A percentile compares a stretch with the other conserved stretches of the same genome.
phyloP scores from a whole-genome alignment of 2,113 vertebrate genomes.

The Miniopterus natalensis region DNA sequence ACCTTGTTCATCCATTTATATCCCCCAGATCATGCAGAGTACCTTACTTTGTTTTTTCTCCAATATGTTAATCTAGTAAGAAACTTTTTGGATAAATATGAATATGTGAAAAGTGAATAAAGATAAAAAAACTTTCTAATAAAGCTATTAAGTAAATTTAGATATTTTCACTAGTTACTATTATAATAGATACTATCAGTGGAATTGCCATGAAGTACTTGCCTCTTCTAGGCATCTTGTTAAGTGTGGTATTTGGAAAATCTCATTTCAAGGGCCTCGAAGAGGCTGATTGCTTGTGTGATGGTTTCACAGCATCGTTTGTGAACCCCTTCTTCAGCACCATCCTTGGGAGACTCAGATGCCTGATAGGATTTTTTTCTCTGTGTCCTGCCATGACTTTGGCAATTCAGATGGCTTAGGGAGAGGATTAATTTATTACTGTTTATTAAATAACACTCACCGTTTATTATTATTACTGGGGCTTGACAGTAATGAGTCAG shows the following conservation, averaged over 20 bases:
- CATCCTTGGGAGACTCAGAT: not conserved
- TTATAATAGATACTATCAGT: slow-evolving; percentile 24
- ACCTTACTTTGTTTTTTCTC: slow-evolving; percentile 10
- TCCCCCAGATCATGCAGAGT: not conserved
- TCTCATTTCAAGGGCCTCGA: not conserved
- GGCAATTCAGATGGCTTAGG: not conserved
- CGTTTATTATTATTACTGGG: slow-evolving; percentile 62
- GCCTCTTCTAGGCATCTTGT: not conserved
- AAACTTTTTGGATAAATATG: not conserved
- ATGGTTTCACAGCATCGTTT: not conserved
- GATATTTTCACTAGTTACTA: not conserved
- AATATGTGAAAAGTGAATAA: slow-evolving; percentile 8
- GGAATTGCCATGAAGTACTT: not conserved
- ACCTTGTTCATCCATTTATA: not conserved
- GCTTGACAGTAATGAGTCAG: slow-evolving; percentile 68
- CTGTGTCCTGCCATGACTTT: not conserved
- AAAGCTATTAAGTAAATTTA: slow-evolving; percentile 23
- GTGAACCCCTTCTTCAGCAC: not conserved
- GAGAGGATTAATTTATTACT: slow-evolving; percentile 55
- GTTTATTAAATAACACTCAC: slow-evolving; percentile 68
- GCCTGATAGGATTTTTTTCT: not conserved
- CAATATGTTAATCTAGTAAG: not conserved
- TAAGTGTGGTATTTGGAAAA: not conserved
- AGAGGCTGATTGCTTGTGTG: not conserved
- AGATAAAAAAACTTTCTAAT: not conserved